Evolutionary conservation across 2,888 invertebrate species (phyloP), one percentile per base, ranked within the genome.

Genomic region (Scaptomyza tumidula): DNA sequence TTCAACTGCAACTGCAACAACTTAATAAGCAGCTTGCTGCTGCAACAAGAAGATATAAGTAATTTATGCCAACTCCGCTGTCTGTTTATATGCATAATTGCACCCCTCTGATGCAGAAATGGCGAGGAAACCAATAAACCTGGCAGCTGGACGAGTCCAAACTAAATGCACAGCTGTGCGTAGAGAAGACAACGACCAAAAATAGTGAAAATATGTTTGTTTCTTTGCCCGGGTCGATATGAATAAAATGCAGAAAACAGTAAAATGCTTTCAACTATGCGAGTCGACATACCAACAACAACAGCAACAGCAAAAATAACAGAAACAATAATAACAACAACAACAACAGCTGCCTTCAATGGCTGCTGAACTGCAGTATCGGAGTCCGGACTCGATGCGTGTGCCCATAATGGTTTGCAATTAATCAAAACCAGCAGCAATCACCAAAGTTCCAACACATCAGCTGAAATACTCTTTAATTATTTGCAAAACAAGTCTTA

Each of bases 201-300:
- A 88, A 82, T 86, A 80, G 88, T 79, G 74, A 52, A 81, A 80
- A 86, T 66, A 79, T 79, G 68, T 75, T 65, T 65, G 78, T 71
- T 75, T 83, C 83, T 78, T 74, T 57, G 74, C 70, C 66, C 83
- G 83, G 74, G 61, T 75, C 86, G 87, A 89, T 88, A 78, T 72
- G 89, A 77, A 75, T 83, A 83, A 88, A 84, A 85, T 78, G 83
- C 78, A 62, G 79, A 82, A 77, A 81, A 80, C 89, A 88, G 87
- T 69, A 78, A 86, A 86, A 87, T 82, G 87, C 83, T 87, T 87
- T 87, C 86, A 87, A 67, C 76, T 69, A 76, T 76, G 78, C 76
- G 31, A 65, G 49, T 46, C 48, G 62, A 58, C 46, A 60, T 44
- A 46, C 43, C 44, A 50, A 10, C 48, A 31, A 31, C 66, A 70